Percentiles rank a stretch among this genome's conserved stretches.
Evolutionary conservation across 2,113 vertebrate genomes (phyloP).

Genomic region (Platysternon megacephalum): DNA sequence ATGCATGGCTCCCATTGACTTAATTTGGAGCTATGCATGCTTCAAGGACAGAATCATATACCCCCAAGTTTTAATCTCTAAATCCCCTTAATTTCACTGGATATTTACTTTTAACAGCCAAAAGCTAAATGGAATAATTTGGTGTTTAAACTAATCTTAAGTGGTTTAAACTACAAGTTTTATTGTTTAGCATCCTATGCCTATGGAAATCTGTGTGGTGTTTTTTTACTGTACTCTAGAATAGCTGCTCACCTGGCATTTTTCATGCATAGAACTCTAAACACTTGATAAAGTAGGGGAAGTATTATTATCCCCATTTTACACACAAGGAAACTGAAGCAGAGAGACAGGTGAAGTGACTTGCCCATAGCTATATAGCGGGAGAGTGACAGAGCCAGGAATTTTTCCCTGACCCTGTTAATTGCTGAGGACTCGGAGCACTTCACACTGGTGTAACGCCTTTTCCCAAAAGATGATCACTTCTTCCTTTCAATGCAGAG

Average conservation of each 20-base stretch:
- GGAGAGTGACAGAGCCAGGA: neutral
- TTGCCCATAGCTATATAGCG: neutral
- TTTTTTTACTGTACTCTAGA: neutral
- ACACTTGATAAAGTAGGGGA: neutral
- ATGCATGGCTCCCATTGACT: neutral
- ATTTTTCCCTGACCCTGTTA: neutral
- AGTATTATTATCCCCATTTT: neutral
- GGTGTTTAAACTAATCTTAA: neutral
- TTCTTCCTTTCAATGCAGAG: neutral
- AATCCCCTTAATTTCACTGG: neutral
- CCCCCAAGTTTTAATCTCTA: neutral
- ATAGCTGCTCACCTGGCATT: neutral
- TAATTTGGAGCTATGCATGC: neutral
- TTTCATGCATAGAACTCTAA: neutral
- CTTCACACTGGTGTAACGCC: rapidly evolving
- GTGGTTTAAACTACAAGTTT: neutral
- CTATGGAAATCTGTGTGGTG: neutral
- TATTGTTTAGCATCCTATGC: neutral
- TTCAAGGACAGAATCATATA: neutral
- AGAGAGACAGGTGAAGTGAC: neutral
- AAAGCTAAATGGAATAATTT: neutral
- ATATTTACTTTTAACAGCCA: neutral
- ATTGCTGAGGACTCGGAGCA: neutral
- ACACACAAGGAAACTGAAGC: neutral
- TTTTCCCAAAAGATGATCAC: neutral